Evolutionary conservation across 2,888 invertebrate genomes (phyloP).

Genomic region (Ennomos quercinarius): DNA sequence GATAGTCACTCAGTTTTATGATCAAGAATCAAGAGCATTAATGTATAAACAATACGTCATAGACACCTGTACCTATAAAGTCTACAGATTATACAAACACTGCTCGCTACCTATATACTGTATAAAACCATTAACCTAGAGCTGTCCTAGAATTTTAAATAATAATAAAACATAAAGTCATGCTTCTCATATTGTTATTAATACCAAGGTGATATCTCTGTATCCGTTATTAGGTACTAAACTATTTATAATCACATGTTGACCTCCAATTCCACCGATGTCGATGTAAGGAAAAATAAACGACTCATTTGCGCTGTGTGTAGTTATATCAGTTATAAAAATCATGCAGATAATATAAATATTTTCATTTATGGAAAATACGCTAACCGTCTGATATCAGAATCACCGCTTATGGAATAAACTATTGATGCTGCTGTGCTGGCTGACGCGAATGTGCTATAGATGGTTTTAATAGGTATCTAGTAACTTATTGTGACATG

Average conservation of each 20-base stretch:
- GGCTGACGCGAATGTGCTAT: no score
- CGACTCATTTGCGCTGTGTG: slow-evolving; percentile 12
- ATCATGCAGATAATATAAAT: slow-evolving; percentile 13
- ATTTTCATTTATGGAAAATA: slow-evolving; percentile 5
- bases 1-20: slow-evolving; percentile 5
- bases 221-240: slow-evolving; percentile 26
- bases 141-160: slow-evolving; percentile 18
- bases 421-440: no score
- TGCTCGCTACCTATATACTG: no score
- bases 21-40: not conserved
- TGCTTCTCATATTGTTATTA: slow-evolving; percentile 5
- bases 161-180: slow-evolving; percentile 6
- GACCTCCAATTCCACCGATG: slow-evolving; percentile 20
- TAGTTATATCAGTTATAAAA: slow-evolving; percentile 8
- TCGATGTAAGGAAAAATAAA: slow-evolving; percentile 16
- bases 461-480: no score
- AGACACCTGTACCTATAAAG: slow-evolving; percentile 4
- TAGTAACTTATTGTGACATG: slow-evolving; percentile 29
- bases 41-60: no score
- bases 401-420: no score
- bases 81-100: no score
- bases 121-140: slow-evolving; percentile 19
- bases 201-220: slow-evolving; percentile 25
- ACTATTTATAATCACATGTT: slow-evolving; percentile 18
- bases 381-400: slow-evolving; percentile 3